Evolutionary conservation across 2,888 invertebrate species (phyloP).

Genomic region (Seira sanloemensis): DNA sequence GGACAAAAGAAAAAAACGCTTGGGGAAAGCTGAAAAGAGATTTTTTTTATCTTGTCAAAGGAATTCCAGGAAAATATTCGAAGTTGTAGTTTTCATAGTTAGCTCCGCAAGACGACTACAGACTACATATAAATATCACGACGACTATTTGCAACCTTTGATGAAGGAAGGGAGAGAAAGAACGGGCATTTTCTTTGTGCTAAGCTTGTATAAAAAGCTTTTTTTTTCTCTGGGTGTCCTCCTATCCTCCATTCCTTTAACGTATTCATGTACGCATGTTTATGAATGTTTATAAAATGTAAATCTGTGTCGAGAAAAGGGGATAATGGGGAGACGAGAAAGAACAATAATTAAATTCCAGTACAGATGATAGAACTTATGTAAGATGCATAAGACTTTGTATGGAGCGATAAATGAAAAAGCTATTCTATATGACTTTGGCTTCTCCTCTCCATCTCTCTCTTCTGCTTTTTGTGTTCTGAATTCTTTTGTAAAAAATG

Average conservation of each 20-base stretch:
- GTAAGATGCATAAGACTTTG: slow-evolving; percentile 8
- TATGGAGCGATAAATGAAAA: slow-evolving; percentile 19
- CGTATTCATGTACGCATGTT: neutral
- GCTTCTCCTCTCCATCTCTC: neutral
- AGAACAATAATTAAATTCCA: slow-evolving; percentile 57
- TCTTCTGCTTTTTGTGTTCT: neutral
- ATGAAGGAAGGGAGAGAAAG: neutral
- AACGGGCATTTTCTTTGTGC: neutral
- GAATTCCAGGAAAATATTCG: too few species aligned
- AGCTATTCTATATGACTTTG: slow-evolving; percentile 7
- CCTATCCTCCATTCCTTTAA: neutral
- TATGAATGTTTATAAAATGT: neutral
- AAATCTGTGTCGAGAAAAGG: neutral
- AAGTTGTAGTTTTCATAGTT: neutral
- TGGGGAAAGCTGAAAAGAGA: neutral
- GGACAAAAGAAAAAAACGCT: neutral
- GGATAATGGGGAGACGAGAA: slow-evolving; percentile 13
- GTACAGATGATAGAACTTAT: slow-evolving; percentile 11
- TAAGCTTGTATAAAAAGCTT: neutral
- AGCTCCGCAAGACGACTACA: neutral
- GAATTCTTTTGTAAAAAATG: neutral
- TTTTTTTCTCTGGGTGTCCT: neutral
- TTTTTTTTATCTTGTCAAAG: too few species aligned
- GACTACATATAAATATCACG: neutral
- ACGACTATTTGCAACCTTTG: neutral